phyloP scores from a whole-genome alignment of 2,113 vertebrate species.

The Podarcis cretensis region DNA sequence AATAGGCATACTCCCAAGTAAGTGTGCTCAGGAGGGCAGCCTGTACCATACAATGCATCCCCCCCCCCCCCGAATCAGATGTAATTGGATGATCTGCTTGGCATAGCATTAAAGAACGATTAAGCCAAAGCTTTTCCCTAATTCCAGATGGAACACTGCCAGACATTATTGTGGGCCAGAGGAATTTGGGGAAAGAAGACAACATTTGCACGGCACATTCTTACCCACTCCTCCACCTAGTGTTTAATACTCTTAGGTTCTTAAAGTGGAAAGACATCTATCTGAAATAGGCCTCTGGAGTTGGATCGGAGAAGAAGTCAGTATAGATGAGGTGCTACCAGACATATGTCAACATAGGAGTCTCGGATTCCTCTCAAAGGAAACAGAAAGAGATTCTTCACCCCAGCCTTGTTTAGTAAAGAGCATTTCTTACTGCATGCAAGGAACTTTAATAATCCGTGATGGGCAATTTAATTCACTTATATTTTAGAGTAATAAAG shows the following conservation, averaged over 20 bases:
- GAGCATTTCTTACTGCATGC: neutral
- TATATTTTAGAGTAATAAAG: neutral
- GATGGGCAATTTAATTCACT: neutral
- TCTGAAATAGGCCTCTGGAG: no score
- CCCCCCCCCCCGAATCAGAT: no score
- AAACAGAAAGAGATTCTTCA: neutral
- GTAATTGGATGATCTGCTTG: neutral
- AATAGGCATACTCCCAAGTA: neutral
- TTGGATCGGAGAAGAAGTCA: no score
- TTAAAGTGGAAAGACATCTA: neutral
- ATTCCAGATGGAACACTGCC: neutral
- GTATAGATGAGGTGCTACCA: neutral
- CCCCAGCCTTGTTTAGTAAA: neutral
- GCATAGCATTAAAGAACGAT: neutral
- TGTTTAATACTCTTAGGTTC: neutral
- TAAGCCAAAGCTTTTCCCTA: neutral
- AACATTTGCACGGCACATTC: accelerated
- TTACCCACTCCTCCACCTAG: neutral
- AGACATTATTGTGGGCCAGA: neutral
- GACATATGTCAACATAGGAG: neutral
- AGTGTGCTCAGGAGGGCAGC: no score
- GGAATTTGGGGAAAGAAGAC: neutral
- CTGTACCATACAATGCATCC: no score
- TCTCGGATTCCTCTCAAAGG: neutral
- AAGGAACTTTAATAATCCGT: neutral